Base-by-base conservation (phyloP, 2,888 invertebrate species). In the Taphrorychus bicolor region DNA sequence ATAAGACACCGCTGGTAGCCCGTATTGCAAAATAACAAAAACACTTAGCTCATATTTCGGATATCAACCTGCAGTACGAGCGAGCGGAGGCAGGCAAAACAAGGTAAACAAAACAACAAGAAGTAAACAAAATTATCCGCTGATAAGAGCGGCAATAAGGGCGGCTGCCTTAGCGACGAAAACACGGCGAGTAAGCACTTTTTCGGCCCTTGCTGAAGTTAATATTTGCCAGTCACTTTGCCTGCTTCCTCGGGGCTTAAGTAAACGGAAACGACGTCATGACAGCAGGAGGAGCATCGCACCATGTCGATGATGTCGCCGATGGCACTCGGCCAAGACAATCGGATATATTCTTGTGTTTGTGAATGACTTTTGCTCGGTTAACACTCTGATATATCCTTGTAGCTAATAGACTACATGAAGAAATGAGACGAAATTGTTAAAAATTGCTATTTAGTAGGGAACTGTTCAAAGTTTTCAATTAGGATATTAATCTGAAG, bases 281-380 rank as follows among this genome's bases (percentile, higher is more conserved):
- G 59, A 70, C 59, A 65, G n/a, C n/a, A n/a, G 58, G 16, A 49
- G 51, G 59, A 45, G 59, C 65, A 59, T 59, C 65, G 53, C 53
- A 21, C 68, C 66, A 66, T 70, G 67, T 70, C 71, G 32, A 32
- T 32, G 32, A 73, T 70, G 67, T 70, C 71, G 32, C 7, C 11
- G 32, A 73, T 75, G 75, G 74, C 73, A 70, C 68, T 70, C 49
- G 62, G 70, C 75, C 75, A 74, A 72, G 70, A 73, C 72, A 73
- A 76, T 76, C 74, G n/a, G n/a, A n/a, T n/a, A n/a, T n/a, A n/a
- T n/a, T n/a, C n/a, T n/a, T n/a, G n/a, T n/a, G n/a, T n/a, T n/a
- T n/a, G n/a, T n/a, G n/a, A n/a, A n/a, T n/a, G n/a, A n/a, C n/a
- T n/a, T n/a, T n/a, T n/a, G n/a, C n/a, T n/a, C n/a, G n/a, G n/a